Conservation (phyloP, 2,113 vertebrate genomes). For the Ctenomys sociabilis region DNA sequence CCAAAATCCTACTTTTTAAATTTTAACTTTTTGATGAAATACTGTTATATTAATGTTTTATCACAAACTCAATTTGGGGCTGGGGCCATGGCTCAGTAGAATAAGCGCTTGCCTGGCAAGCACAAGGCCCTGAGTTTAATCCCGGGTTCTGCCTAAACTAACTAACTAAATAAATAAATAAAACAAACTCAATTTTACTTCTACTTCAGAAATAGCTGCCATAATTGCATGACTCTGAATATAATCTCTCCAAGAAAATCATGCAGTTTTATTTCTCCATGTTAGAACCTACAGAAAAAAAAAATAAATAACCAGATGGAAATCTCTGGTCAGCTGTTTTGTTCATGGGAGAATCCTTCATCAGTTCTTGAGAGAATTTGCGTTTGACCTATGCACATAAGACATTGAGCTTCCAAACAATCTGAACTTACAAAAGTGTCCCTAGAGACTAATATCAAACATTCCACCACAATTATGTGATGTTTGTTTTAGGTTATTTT, state of each 20-base stretch:
- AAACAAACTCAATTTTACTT: too few species aligned
- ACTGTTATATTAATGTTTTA: not conserved
- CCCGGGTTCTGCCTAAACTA: too few species aligned
- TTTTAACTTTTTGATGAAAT: conserved; percentile 31
- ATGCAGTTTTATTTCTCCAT: not conserved
- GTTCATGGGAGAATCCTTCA: conserved; percentile 81
- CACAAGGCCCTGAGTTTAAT: too few species aligned
- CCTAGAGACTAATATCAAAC: conserved; percentile 84
- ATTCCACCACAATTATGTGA: conserved; percentile 78
- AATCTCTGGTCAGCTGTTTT: conserved; percentile 82
- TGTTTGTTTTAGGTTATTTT: conserved; percentile 76
- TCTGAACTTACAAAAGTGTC: conserved; percentile 78
- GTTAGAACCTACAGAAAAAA: conserved; percentile 57
- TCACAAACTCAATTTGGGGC: too few species aligned
- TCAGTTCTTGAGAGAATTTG: conserved; percentile 82
- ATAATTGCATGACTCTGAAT: conserved; percentile 48
- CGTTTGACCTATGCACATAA: conserved; percentile 81
- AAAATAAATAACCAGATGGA: conserved; percentile 74
- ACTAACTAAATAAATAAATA: too few species aligned
- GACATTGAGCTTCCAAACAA: conserved; percentile 83
- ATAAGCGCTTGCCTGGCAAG: too few species aligned
- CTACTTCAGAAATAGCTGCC: conserved; percentile 54
- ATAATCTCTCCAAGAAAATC: conserved; percentile 68
- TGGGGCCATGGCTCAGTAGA: too few species aligned
- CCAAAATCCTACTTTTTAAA: not conserved